phyloP scores from a whole-genome alignment of 2,888 invertebrate species.

The Andrena marginata region DNA sequence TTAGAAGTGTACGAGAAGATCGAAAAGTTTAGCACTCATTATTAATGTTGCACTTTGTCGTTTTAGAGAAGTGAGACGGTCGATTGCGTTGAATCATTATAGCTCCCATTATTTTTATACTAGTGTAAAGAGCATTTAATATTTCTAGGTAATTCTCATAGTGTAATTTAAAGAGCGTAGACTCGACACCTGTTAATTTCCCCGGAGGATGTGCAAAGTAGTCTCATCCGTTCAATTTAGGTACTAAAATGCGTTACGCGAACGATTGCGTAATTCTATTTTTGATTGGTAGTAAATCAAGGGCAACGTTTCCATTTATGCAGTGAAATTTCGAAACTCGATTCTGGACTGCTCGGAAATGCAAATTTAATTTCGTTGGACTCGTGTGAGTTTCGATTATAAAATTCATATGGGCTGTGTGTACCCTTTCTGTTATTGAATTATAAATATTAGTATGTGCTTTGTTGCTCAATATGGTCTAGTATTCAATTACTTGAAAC shows the following conservation, averaged over 20 bases:
- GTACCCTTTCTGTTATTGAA: constrained; percentile 26
- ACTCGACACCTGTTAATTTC: constrained; percentile 1
- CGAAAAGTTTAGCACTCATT: neutral
- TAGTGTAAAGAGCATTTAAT: constrained; percentile 12
- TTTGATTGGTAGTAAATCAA: neutral
- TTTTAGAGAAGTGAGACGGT: neutral
- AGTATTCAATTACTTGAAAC: constrained; percentile 26
- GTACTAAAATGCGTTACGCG: constrained; percentile 4
- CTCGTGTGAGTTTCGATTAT: neutral
- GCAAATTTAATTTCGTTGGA: neutral
- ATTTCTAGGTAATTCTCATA: constrained; percentile 5
- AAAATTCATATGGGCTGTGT: constrained; percentile 24
- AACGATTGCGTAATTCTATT: neutral
- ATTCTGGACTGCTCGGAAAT: neutral
- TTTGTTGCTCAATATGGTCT: constrained; percentile 64
- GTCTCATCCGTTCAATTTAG: constrained; percentile 24
- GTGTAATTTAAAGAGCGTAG: constrained; percentile 14
- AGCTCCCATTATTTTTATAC: neutral
- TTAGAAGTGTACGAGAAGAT: neutral
- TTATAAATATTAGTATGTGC: constrained; percentile 40
- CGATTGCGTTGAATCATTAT: neutral
- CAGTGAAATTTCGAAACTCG: neutral
- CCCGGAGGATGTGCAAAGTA: neutral
- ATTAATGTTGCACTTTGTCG: neutral
- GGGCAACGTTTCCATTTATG: neutral